A percentile compares a stretch with the other conserved stretches of the same genome.
phyloP scores from a whole-genome alignment of 2,797 vertebrate species.

The Lutjanus campechanus region DNA sequence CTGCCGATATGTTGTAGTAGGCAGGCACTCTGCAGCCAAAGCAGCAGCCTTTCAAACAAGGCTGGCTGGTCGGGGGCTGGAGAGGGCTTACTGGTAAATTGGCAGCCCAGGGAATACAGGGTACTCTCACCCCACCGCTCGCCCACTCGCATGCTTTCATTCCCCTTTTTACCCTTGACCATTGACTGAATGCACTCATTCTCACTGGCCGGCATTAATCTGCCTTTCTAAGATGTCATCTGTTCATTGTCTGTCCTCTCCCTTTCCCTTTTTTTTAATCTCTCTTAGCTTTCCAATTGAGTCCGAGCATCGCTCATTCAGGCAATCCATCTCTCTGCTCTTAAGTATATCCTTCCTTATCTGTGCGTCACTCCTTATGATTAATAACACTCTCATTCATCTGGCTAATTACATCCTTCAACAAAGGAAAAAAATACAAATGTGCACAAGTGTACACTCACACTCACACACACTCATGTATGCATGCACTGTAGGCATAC shows the following conservation, averaged over 20 bases:
- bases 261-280: slow-evolving; percentile 23
- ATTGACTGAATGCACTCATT: slow-evolving; percentile 74
- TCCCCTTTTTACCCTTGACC: slow-evolving; percentile 84
- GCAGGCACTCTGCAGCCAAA: slow-evolving; percentile 74
- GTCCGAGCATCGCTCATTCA: slow-evolving; percentile 58
- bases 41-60: slow-evolving; percentile 78
- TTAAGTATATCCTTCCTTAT: slow-evolving; percentile 74
- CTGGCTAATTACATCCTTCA: slow-evolving; percentile 80
- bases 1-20: slow-evolving; percentile 75
- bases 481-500: slow-evolving; percentile 83
- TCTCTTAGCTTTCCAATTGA: slow-evolving; percentile 55
- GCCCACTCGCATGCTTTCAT: slow-evolving; percentile 81
- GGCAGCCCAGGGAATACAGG: slow-evolving; percentile 84
- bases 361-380: slow-evolving; percentile 69
- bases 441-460: slow-evolving; percentile 42
- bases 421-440: slow-evolving; percentile 71
- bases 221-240: slow-evolving; percentile 75
- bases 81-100: slow-evolving; percentile 84
- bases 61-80: slow-evolving; percentile 69
- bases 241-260: slow-evolving; percentile 74
- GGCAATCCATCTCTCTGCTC: slow-evolving; percentile 69
- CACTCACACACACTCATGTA: slow-evolving; percentile 49
- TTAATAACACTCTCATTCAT: slow-evolving; percentile 80
- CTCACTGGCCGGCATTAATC: slow-evolving; percentile 69
- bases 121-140: slow-evolving; percentile 75